Conservation (phyloP, 2,113 vertebrate genomes). For the Dicerorhinus sumatrensis region DNA sequence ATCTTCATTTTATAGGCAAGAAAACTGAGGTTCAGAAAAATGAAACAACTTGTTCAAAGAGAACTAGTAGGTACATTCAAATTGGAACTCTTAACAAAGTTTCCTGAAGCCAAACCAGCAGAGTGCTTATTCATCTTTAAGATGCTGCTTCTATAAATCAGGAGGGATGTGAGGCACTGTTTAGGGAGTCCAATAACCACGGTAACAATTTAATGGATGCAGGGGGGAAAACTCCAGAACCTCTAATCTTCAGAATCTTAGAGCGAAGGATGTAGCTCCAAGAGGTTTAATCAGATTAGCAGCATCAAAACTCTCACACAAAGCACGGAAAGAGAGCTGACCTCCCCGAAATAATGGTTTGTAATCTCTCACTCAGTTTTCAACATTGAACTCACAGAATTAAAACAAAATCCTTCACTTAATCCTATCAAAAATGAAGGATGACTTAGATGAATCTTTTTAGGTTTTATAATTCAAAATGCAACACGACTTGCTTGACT, state of each 20-base stretch:
- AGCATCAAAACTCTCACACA: constrained; percentile 51
- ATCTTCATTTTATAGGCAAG: constrained; percentile 27
- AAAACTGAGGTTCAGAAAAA: constrained; percentile 51
- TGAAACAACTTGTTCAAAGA: background rate
- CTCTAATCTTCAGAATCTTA: constrained; percentile 57
- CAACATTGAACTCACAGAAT: constrained; percentile 68
- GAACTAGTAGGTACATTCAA: background rate
- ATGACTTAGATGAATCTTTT: constrained; percentile 62
- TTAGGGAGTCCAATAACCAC: constrained; percentile 68
- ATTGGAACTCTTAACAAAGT: background rate
- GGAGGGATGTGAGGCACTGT: background rate
- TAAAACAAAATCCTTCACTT: constrained; percentile 62
- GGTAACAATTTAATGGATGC: constrained; percentile 71
- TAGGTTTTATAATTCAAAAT: constrained; percentile 66
- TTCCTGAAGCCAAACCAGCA: constrained; percentile 33
- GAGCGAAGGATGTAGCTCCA: constrained; percentile 38
- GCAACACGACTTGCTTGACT: constrained; percentile 44
- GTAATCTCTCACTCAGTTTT: constrained; percentile 36
- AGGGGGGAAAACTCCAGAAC: constrained; percentile 55
- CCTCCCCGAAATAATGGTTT: constrained; percentile 46
- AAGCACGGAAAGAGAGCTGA: constrained; percentile 36
- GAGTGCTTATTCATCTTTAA: background rate
- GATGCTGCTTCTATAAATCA: constrained; percentile 51
- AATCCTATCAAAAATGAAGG: constrained; percentile 70
- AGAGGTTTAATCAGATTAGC: constrained; percentile 78